phyloP scores from a whole-genome alignment of 2,888 invertebrate species.

The Drosophila kuntzei region DNA sequence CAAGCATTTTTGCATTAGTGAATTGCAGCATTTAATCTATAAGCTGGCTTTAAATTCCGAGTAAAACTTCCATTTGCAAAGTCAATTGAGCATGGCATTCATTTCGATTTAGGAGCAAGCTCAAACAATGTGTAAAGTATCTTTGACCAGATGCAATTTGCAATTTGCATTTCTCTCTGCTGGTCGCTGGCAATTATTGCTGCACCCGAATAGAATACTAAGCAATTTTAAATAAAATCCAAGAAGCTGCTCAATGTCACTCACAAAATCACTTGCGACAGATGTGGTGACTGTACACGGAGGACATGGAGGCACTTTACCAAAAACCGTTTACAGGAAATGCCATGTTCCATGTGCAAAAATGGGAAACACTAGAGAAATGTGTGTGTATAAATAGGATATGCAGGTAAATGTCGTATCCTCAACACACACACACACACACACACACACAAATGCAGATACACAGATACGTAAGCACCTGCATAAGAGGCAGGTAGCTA shows the following conservation, averaged over 20 bases:
- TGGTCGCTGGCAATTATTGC: slow-evolving; percentile 6
- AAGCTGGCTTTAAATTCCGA: slow-evolving; percentile 15
- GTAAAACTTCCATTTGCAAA: slow-evolving; percentile 29
- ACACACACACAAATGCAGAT: slow-evolving; percentile 16
- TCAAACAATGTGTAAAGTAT: slow-evolving; percentile 13
- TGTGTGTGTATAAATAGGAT: slow-evolving; percentile 60
- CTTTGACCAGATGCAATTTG: slow-evolving; percentile 24
- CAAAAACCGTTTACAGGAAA: slow-evolving; percentile 62
- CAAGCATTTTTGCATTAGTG: slow-evolving; percentile 13
- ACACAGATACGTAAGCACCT: slow-evolving; percentile 53
- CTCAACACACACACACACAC: slow-evolving; percentile 29
- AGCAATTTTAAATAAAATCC: slow-evolving; percentile 51
- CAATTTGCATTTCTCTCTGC: slow-evolving; percentile 16
- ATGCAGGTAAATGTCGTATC: slow-evolving; percentile 67
- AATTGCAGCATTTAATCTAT: slow-evolving; percentile 1
- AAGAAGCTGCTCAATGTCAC: slow-evolving; percentile 42
- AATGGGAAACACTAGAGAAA: slow-evolving; percentile 48
- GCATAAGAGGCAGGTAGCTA: slow-evolving; percentile 68
- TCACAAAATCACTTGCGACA: slow-evolving; percentile 13
- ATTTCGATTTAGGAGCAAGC: slow-evolving; percentile 44
- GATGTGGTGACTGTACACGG: slow-evolving; percentile 52
- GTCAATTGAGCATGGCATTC: slow-evolving; percentile 51
- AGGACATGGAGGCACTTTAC: slow-evolving; percentile 23
- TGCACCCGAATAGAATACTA: slow-evolving; percentile 22
- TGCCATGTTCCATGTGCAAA: slow-evolving; percentile 63